A percentile compares a stretch with the other conserved stretches of the same genome.
Conservation (phyloP, 2,113 vertebrate genomes). For the Chaetodon trifascialis region DNA sequence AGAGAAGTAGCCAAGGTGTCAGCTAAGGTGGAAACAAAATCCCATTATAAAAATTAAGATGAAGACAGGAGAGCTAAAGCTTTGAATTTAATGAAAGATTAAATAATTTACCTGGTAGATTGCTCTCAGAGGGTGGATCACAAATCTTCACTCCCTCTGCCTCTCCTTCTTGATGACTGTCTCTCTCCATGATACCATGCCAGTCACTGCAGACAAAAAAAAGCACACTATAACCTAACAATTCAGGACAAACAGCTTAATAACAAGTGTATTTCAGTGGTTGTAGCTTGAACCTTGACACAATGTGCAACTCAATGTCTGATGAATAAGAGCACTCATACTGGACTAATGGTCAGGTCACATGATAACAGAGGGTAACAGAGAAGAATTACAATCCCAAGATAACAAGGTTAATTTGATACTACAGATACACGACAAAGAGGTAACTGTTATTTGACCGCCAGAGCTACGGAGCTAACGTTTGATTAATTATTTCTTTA, state of each 20-base stretch:
- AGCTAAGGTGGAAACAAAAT: conserved; percentile 51
- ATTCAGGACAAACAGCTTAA: not conserved
- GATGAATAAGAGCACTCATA: conserved; percentile 69
- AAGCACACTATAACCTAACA: not conserved
- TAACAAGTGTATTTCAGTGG: not conserved
- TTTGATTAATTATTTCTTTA: not conserved
- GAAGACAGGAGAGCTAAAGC: not conserved
- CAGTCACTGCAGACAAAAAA: conserved; percentile 61
- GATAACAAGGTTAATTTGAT: conserved; percentile 36
- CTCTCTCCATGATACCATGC: conserved; percentile 82
- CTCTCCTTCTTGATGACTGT: conserved; percentile 72
- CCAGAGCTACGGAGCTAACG: not conserved
- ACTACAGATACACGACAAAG: conserved; percentile 15
- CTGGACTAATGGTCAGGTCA: conserved; percentile 55
- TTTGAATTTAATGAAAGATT: not conserved
- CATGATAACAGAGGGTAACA: conserved; percentile 62
- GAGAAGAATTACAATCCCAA: conserved; percentile 38
- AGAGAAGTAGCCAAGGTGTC: conserved; percentile 73
- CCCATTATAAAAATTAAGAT: not conserved
- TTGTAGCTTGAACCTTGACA: conserved; percentile 5
- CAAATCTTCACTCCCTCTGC: conserved; percentile 62
- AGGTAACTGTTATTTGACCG: not conserved
- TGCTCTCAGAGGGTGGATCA: conserved; percentile 49
- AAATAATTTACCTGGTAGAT: conserved; percentile 60
- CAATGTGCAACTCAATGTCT: conserved; percentile 23